These are phyloP conservation scores for Probosciger aterrimus DNA, from an alignment of 2,113 vertebrate species.

Conservation along the genomic window DNA sequence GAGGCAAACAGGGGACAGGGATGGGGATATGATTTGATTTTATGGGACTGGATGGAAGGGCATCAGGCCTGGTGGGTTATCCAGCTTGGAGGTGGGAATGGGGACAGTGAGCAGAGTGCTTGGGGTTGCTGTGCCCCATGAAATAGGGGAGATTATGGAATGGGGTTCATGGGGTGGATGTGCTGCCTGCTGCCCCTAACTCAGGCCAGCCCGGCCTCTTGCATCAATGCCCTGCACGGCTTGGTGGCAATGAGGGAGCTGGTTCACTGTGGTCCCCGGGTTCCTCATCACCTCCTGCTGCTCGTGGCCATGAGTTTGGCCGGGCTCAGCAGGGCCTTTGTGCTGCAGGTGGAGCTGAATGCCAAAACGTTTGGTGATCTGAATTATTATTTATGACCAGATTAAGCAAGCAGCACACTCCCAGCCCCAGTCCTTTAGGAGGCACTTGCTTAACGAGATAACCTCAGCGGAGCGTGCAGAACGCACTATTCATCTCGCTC, in stretches of 20 bases:
- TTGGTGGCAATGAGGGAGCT: not conserved
- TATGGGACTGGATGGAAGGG: not conserved
- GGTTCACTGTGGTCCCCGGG: accelerated
- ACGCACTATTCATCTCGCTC: not conserved
- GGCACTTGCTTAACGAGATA: conserved; percentile 4
- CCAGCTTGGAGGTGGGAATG: not conserved
- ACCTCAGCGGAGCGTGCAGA: not conserved
- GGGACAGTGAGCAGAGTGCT: accelerated
- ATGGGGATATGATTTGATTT: not conserved
- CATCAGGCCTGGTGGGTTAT: not conserved
- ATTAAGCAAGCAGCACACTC: not conserved
- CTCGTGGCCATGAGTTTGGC: not conserved
- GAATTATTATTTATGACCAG: conserved; percentile 25
- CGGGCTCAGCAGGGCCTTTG: not conserved
- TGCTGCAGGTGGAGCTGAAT: not conserved
- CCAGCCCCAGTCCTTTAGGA: conserved; percentile 30
- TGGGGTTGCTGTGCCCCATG: not conserved
- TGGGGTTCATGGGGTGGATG: not conserved
- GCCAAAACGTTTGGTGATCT: not conserved
- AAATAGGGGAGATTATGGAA: not conserved
- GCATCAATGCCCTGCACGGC: accelerated
- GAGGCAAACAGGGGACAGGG: not conserved
- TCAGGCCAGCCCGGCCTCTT: not conserved
- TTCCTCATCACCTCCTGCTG: accelerated
- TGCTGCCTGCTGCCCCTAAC: not conserved